A percentile compares a stretch with the other conserved stretches of the same genome.
phyloP scores from a whole-genome alignment of 2,888 invertebrate species.

The Cheilosia soror region DNA sequence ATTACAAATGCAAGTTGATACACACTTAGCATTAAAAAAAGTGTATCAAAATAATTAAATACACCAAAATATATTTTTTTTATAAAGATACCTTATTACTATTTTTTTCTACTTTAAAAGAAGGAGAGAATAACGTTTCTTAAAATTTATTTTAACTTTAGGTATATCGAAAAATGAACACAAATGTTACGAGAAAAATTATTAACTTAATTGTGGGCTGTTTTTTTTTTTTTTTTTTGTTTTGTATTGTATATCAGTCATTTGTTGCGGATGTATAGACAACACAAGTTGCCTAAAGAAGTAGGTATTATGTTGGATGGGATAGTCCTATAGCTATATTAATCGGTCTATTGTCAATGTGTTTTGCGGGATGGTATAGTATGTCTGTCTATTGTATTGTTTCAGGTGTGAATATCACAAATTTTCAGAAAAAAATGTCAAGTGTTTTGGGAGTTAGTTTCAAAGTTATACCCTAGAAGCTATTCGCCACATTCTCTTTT shows the following conservation, averaged over 20 bases:
- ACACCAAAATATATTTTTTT: conserved; percentile 5
- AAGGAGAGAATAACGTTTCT: conserved; percentile 53
- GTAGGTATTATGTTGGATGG: not conserved
- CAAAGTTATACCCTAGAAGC: not conserved
- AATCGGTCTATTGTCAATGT: conserved; percentile 41
- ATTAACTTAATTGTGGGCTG: conserved; percentile 46
- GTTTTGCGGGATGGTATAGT: not conserved
- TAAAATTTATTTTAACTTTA: conserved; percentile 5
- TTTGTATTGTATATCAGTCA: conserved; percentile 52
- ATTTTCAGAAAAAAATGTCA: conserved; percentile 28
- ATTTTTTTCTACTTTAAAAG: conserved; percentile 33
- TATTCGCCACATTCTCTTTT: conserved; percentile 17
- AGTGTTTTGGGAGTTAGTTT: conserved; percentile 1
- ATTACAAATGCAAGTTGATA: conserved; percentile 40
- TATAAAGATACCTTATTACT: conserved; percentile 3
- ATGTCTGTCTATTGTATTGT: conserved; percentile 38
- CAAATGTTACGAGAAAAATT: conserved; percentile 38
- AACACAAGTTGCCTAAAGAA: not conserved
- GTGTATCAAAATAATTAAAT: conserved; percentile 20
- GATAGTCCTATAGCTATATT: conserved; percentile 33
- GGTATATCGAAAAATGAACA: conserved; percentile 61
- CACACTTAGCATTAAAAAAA: conserved; percentile 2
- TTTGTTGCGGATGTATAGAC: conserved; percentile 12
- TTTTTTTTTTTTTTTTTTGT: conserved; percentile 21
- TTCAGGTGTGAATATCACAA: conserved; percentile 54